Evolutionary conservation across 37 sponge, comb jelly and placozoan genomes (phyloP), one percentile per base, ranked within the genome.

Genomic region (Agelas oroides): DNA sequence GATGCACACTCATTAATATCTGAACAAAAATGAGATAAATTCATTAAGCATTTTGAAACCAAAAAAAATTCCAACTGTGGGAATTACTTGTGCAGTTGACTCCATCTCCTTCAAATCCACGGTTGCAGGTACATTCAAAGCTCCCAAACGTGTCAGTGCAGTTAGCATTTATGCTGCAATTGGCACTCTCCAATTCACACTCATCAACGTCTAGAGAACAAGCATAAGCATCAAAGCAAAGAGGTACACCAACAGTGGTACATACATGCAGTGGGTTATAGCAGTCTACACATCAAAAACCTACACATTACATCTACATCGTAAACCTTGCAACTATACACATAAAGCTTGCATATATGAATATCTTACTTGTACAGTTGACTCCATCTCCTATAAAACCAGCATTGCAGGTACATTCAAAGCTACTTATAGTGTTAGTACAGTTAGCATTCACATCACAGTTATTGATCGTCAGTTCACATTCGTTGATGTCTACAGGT

Each of bases 51-150:
- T 12, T 46, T 46, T 46, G 46, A 46, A 46, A 46, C 46, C 3
- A 46, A 12, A 8, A 8, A 46, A 8, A 12, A 46, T 8, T 8
- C 3, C 46, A 46, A 46, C 46, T 46, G 46, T 46, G n/a, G n/a
- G n/a, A n/a, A 46, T 53, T 46, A 46, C 46, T 8, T 46, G 8
- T 8, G 63, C 78, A 78, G 63, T 38, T 34, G 5, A 34, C 24
- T 61, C 86, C 86, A 71, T 70, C 71, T 70, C 86, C 79, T 28
- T 40, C 37, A 34, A 35, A 86, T 38, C 86, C 86, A 75, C 20
- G 5, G 40, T 39, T n/a, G 30, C 84, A 84, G 18, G 67, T 76
- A 40, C 84, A 84, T 0, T 2, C 31, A 62, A 61, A 86, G 23
- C 75, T 73, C 12, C 87, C 87, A 79, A 58, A 2, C 8, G 46